phyloP scores from a whole-genome alignment of 2,113 vertebrate species.

The Catharus fuscescens region DNA sequence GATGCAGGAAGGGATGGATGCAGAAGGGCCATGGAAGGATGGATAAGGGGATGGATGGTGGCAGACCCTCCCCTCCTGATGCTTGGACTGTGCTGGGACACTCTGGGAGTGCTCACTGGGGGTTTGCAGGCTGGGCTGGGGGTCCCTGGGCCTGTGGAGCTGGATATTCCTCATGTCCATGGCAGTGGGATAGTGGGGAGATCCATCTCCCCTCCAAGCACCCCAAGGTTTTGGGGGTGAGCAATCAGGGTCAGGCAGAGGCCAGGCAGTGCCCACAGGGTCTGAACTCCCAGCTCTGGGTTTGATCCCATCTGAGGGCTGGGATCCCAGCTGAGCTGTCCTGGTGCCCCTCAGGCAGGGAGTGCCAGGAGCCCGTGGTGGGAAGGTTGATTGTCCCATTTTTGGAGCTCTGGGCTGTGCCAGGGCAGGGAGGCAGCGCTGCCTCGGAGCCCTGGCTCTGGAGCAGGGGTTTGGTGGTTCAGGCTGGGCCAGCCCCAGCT shows the following conservation, averaged over 20 bases:
- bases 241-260: background rate
- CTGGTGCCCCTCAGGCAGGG: rapidly evolving
- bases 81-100: rapidly evolving
- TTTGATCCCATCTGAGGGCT: background rate
- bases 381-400: too few species aligned
- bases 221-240: background rate
- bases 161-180: rapidly evolving
- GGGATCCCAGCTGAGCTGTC: background rate
- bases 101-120: rapidly evolving
- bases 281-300: background rate
- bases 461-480: background rate
- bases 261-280: too few species aligned
- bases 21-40: background rate
- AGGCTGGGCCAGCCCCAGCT: background rate
- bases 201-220: background rate
- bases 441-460: background rate
- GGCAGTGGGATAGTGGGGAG: rapidly evolving
- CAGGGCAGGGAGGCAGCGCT: background rate
- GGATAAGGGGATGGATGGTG: background rate
- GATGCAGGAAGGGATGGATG: background rate
- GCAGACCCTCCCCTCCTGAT: background rate
- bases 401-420: background rate
- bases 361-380: rapidly evolving
- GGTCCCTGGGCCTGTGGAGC: background rate
- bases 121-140: background rate